Base-by-base conservation (phyloP, 1,140 invertebrate genomes). In the Dendroctonus valens region DNA sequence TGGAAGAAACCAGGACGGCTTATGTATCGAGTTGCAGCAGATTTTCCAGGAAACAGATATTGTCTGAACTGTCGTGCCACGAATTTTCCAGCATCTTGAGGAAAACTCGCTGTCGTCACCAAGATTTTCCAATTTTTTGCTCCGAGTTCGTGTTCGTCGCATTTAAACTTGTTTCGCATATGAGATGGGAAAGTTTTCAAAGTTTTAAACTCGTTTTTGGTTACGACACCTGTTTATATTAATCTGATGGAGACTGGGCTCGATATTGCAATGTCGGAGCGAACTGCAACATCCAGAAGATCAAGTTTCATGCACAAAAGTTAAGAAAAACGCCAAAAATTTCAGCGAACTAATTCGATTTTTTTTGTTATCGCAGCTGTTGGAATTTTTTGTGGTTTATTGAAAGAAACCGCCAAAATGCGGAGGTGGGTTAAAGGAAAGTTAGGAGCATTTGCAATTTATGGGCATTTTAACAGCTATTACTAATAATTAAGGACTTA, bases 401-500 rank as follows among this genome's bases (percentile, higher is more conserved):
- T 26, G 26, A 26, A 26, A 26, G 1, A 26, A 26, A 26, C 26
- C 26, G 26, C 26, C 26, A 3, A 26, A 26, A 26, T 26, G 26
- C 26, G 26, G 26, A 26, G 26, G 26, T 26, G 26, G 26, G 26
- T 26, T n/a, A 26, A 26, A 26, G 26, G 26, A 26, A 26, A 26
- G 26, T 26, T 55, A n/a, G 37, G 53, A 41, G 26, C 26, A 9
- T 55, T 15, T 40, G 53, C 52, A 50, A 66, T 66, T 66, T 66
- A 59, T 66, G 44, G 59, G 41, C 64, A 53, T 66, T 66, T 66
- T 59, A 66, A 66, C 57, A 52, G 55, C 64, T 66, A 59, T 66
- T 66, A 59, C 64, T 66, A 59, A 66, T 66, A 59, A 66, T 66
- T 66, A 66, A 66, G 64, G 53, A 12, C 26, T 66, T 66, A 66